Evolutionary conservation across 92 coral and sea anemone genomes (phyloP).

Genomic region (Nematostella vectensis): DNA sequence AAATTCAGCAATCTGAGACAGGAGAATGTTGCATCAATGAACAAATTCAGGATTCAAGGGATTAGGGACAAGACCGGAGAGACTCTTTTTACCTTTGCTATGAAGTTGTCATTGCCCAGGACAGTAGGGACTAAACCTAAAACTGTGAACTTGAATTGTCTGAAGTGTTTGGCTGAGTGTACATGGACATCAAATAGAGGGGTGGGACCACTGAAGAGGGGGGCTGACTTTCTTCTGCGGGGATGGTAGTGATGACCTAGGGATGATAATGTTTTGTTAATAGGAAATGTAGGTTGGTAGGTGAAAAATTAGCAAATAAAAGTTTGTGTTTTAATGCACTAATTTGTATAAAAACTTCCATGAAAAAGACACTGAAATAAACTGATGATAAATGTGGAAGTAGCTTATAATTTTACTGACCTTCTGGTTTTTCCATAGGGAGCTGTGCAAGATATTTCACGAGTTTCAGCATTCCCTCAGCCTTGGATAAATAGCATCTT

Average conservation of each 20-base stretch:
- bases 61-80: no score
- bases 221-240: constrained; percentile 23
- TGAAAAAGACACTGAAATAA: no score
- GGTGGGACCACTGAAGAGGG: constrained; percentile 34
- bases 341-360: no score
- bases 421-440: constrained; percentile 84
- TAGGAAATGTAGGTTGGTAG: not conserved
- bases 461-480: constrained; percentile 65
- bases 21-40: no score
- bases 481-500: constrained; percentile 26
- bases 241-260: constrained; percentile 32
- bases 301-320: no score
- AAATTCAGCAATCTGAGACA: no score
- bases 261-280: not conserved
- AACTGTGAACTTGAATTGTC: constrained; percentile 72
- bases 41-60: no score
- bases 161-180: constrained; percentile 80
- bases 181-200: constrained; percentile 73
- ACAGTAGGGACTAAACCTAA: constrained; percentile 61
- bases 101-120: constrained; percentile 54
- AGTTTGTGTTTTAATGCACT: no score
- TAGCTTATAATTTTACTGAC: no score
- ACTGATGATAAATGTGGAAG: no score
- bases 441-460: constrained; percentile 53
- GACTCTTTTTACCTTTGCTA: constrained; percentile 67